phyloP scores from a whole-genome alignment of 1,140 invertebrate species.

The Neelides sp. region DNA sequence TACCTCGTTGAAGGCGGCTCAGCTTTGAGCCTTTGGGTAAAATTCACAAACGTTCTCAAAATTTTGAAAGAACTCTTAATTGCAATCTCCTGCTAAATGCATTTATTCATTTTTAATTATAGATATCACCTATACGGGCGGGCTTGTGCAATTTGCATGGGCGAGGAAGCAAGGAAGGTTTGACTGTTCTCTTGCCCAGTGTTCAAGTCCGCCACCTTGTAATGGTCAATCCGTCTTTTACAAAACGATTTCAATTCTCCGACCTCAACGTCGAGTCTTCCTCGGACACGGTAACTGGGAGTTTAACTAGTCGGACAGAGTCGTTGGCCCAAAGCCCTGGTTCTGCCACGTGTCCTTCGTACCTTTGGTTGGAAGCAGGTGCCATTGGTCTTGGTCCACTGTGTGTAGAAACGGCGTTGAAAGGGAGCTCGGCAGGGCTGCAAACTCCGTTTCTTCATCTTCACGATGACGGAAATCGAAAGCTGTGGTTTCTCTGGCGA shows the following conservation, averaged over 20 bases:
- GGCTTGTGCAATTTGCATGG: conserved; percentile 90
- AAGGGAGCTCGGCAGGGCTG: conserved; percentile 14
- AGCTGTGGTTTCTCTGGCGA: conserved; percentile 91
- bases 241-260: conserved; percentile 30
- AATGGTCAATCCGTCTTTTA: conserved; percentile 30
- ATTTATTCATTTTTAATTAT: conserved; percentile 30
- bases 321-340: conserved; percentile 16
- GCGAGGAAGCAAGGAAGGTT: conserved; percentile 70
- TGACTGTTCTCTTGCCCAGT: conserved; percentile 74
- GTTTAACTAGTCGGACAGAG: conserved; percentile 1
- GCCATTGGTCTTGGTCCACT: conserved; percentile 78
- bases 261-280: conserved; percentile 29
- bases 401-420: conserved; percentile 77
- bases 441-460: conserved; percentile 8
- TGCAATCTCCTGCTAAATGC: neutral
- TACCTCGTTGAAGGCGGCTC: conserved; percentile 80
- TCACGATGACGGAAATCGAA: conserved; percentile 79
- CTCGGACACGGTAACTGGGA: conserved; percentile 27
- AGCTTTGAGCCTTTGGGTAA: conserved; percentile 70
- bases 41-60: neutral
- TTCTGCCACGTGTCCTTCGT: conserved; percentile 37
- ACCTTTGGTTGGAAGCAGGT: conserved; percentile 85
- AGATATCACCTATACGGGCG: conserved; percentile 70
- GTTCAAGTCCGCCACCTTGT: conserved; percentile 56
- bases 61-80: too few species aligned